Base-by-base conservation (phyloP, 2,113 vertebrate species). In the Loxodonta africana region DNA sequence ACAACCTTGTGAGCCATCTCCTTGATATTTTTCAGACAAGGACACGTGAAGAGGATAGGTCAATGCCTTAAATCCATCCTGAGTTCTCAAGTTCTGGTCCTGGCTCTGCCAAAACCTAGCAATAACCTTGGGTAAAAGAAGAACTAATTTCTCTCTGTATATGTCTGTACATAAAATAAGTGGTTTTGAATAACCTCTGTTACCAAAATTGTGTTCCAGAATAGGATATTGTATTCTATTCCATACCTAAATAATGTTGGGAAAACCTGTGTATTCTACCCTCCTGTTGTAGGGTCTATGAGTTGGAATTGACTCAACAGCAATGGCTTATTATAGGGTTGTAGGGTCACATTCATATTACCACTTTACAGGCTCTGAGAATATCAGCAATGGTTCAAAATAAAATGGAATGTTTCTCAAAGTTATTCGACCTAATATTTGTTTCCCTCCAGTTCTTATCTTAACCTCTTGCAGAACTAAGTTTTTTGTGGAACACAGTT, bases 401-500 rank as follows among this genome's bases (percentile, higher is more conserved):
- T 57, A 77, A 83, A 95, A 78, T 1, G 1, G 53, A 83, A 44
- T 51, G 6, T 67, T 69, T 88, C 76, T 88, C 60, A 77, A 93
- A 46, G 92, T 65, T 78, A n/a, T 81, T 92, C 83, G 69, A 85
- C 18, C 48, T 85, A 73, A 46, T 85, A 28, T 30, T 60, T 85
- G 81, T 6, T 2, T 2, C 41, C 10, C 33, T 92, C 23, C 30
- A 3, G 2, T 83, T 94, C 63, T 57, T 28, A 74, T 63, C 67
- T 53, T 88, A 74, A 80, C 2, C 30, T 95, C 80, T 78, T 57
- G 3, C 17, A 88, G 60, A 81, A 69, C n/a, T n/a, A 73, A 73
- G 30, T 94, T 85, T 97, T 80, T 85, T 86, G 20, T 73, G 74
- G n/a, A 85, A 76, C 3, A 80, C 4, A 60, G 33, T 74, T 95